These are phyloP conservation scores for Phrynocephalus guinanensis DNA, from an alignment of 2,797 vertebrate species.

Conservation along the genomic window DNA sequence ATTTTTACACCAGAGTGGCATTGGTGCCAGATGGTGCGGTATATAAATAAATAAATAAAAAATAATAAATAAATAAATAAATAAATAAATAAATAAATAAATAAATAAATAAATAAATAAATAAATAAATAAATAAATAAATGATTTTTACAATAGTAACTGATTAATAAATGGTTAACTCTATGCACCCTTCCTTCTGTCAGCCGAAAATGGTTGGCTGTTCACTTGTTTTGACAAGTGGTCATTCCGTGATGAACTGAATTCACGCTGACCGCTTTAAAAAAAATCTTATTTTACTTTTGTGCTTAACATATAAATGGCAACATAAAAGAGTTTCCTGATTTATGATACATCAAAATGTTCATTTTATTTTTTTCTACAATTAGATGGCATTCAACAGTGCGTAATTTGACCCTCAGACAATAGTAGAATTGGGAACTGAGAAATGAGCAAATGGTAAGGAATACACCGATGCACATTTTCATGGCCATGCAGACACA, in stretches of 20 bases:
- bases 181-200: background rate
- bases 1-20: background rate
- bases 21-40: too few species aligned
- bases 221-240: background rate
- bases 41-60: too few species aligned
- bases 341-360: background rate
- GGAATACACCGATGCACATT: background rate
- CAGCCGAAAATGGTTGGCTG: background rate
- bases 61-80: too few species aligned
- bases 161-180: background rate
- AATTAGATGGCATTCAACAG: slow-evolving; percentile 3
- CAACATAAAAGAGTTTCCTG: background rate
- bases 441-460: background rate
- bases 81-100: too few species aligned
- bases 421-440: slow-evolving; percentile 17
- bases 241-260: background rate
- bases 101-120: too few species aligned
- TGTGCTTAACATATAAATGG: background rate
- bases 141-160: background rate
- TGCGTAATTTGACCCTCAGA: background rate
- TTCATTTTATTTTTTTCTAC: background rate
- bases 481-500: background rate
- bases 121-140: too few species aligned
- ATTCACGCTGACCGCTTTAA: background rate
- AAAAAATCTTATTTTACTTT: background rate